Base-by-base conservation (phyloP, 1,140 invertebrate species). In the Polypedilum pembai region DNA sequence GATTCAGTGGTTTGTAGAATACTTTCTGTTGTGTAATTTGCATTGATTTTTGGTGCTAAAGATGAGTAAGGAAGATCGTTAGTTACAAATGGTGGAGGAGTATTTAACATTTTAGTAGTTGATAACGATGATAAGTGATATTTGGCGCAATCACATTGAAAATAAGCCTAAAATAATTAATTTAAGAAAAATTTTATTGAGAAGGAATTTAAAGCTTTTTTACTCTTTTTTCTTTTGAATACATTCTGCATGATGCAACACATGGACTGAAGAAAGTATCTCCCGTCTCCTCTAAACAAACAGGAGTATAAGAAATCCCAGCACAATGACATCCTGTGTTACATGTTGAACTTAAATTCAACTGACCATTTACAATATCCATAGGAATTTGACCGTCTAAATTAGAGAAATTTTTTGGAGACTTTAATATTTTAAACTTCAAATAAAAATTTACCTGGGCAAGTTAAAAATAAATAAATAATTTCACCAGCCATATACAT, bases 221-320 rank as follows among this genome's bases (percentile, higher is more conserved):
- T 56, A 56, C 45, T 56, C n/a, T 56, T 56, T n/a, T 56, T 56
- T 56, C 10, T 15, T 56, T 56, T 12, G 65, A 69, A 69, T 77
- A 75, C 0, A 69, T 78, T 8, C 73, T 81, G 56, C 88, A 89
- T 1, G 88, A 88, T 0, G 87, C 88, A 76, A 89, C 87, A 77
- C 88, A 89, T 8, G 88, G 83, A 7, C 87, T 88, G 78, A 86
- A 89, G 75, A 83, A 89, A 1, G 87, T 87, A 15, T 84, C 84
- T 75, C 79, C 82, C 1, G 82, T 83, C 2, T 82, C 76, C 45
- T 84, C 83, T 75, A 87, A 84, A 76, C 87, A 88, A 1, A 89
- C 86, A 0, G 88, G 88, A 0, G 84, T 82, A 77, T 87, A 88
- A 75, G 85, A 85, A 0, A 87, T 80, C 21, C 78, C 78, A 0